A percentile compares a stretch with the other conserved stretches of the same genome.
Evolutionary conservation across 2,113 vertebrate species (phyloP).

Genomic region (Silurus glanis): DNA sequence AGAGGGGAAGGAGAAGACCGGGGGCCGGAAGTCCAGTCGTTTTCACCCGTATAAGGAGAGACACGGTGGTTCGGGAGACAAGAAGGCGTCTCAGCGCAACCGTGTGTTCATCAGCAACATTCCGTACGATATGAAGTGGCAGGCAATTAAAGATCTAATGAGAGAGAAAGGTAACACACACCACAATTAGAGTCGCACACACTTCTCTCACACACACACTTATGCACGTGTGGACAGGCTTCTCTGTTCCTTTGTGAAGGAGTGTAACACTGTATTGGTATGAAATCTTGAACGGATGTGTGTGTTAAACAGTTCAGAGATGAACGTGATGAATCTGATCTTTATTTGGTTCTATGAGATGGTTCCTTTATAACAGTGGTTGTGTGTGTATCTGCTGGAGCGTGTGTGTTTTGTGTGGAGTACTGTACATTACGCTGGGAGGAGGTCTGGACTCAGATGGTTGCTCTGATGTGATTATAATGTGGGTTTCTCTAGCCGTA

Average conservation of each 20-base stretch:
- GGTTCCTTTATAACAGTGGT: constrained; percentile 86
- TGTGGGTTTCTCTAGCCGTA: constrained; percentile 93
- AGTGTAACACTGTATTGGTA: constrained; percentile 49
- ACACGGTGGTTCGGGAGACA: constrained; percentile 78
- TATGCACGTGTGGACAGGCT: constrained; percentile 44
- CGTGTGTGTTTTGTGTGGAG: constrained; percentile 71
- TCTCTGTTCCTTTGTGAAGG: constrained; percentile 59
- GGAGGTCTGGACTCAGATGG: constrained; percentile 86
- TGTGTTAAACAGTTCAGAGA: constrained; percentile 60
- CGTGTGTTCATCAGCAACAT: constrained; percentile 99
- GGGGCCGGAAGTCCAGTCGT: constrained; percentile 81
- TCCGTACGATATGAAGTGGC: constrained; percentile 99
- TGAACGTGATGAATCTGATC: not conserved
- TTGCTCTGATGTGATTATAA: constrained; percentile 77
- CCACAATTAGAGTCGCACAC: constrained; percentile 30
- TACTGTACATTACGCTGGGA: constrained; percentile 86
- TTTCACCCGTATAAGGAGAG: constrained; percentile 97
- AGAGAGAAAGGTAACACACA: constrained; percentile 93
- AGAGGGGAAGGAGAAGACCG: constrained; percentile 86
- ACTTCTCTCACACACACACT: not conserved
- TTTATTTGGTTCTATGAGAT: constrained; percentile 77
- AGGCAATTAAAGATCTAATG: constrained; percentile 99
- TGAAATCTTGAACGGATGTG: constrained; percentile 50
- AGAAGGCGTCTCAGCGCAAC: constrained; percentile 85
- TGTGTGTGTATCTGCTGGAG: constrained; percentile 4